Evolutionary conservation across 2,888 invertebrate species (phyloP), one percentile per base, ranked within the genome.

Genomic region (Idaea biselata): DNA sequence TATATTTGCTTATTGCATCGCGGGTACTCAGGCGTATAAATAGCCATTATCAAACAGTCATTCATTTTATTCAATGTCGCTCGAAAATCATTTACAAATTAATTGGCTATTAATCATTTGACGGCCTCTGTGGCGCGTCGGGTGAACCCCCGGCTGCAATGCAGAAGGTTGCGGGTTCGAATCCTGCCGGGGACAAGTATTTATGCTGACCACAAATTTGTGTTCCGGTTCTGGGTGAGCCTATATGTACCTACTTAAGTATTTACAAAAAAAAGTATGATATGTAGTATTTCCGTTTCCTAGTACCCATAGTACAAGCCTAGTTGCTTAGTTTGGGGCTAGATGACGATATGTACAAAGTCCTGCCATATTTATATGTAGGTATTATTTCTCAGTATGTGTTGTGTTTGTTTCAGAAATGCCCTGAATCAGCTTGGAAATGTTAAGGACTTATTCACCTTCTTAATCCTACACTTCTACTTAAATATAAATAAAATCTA

Each of bases 341-440:
- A n/a, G n/a, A n/a, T n/a, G n/a, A n/a, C n/a, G n/a, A n/a, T n/a
- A n/a, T n/a, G n/a, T n/a, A n/a, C n/a, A n/a, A n/a, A n/a, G n/a
- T n/a, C n/a, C n/a, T n/a, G n/a, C n/a, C n/a, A n/a, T n/a, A n/a
- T n/a, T n/a, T n/a, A n/a, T n/a, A n/a, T n/a, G n/a, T n/a, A 32
- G 32, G 32, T 32, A 8, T n/a, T n/a, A n/a, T 14, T 44, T 44
- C 44, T 44, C 44, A 44, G 3, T n/a, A 14, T 44, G 14, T 14
- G 14, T 44, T 66, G 58, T 64, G 58, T 69, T 68, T 68, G 69
- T 87, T 86, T 66, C 87, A 88, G 87, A 88, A 88, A 88, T 91
- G 91, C 68, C 89, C 91, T 0, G 73, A 80, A 4, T 72, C 80
- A 0, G 77, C 83, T 0, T 87, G 87, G 86, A 85, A 82, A 63